Evolutionary conservation across 2,888 invertebrate genomes (phyloP), one percentile per base, ranked within the genome.

Genomic region (Myathropa florea): DNA sequence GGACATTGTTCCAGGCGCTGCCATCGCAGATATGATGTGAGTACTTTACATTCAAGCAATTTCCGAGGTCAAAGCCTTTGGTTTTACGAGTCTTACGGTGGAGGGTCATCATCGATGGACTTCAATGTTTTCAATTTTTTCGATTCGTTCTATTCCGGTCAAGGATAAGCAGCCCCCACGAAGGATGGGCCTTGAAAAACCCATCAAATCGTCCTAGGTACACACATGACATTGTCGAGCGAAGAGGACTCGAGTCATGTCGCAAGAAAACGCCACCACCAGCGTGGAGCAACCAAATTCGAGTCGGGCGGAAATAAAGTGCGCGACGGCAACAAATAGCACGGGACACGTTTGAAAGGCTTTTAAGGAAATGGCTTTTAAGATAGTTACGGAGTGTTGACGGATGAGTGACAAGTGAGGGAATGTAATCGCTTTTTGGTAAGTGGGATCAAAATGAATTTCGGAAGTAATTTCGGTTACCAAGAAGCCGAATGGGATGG

Each of bases 31-130:
- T 72, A 79, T 60, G 73, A 60, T 72, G 55, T 67, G 71, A 81
- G 71, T 36, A 59, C 57, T 81, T 77, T 63, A 67, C 72, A 71
- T 60, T 65, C 70, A 24, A 33, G 65, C 39, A 21, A 28, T n/a
- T 23, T 24, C 24, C 7, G 14, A 18, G 39, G n/a, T 28, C 53
- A 21, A 14, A 26, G 77, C 82, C 77, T 77, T 85, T 72, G 81
- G n/a, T n/a, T n/a, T n/a, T n/a, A n/a, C n/a, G n/a, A n/a, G n/a
- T 81, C 77, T 81, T 85, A 77, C 64, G 77, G 57, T 78, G 82
- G 72, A 73, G 85, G 82, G 73, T 86, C 77, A 82, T 82, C 85
- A 70, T 75, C 73, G 64, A 70, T 85, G 84, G 67, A 76, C 72
- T 77, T 76, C 55, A 12, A 30, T 71, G 26, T 46, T 72, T 60